Conservation (phyloP, 1,140 invertebrate species). For the Drosophila tsacasi region DNA sequence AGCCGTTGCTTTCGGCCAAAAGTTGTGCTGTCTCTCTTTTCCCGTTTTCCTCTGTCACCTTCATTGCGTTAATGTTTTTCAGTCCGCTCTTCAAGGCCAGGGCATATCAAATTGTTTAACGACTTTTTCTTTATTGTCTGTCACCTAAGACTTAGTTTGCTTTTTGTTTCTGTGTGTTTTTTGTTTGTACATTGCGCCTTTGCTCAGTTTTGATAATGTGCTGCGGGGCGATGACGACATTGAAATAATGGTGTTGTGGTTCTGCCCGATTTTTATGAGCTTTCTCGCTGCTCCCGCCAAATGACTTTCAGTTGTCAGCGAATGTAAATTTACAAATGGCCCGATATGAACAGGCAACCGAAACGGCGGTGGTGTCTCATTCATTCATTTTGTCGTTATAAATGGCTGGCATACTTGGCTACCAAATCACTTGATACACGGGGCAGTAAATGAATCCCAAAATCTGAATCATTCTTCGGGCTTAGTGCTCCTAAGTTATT, state of each 20-base stretch:
- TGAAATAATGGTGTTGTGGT: conserved; percentile 42
- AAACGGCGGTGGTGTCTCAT: neutral
- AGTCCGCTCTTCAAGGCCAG: conserved; percentile 68
- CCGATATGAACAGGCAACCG: conserved; percentile 24
- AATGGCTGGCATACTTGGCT: conserved; percentile 29
- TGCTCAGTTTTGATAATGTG: conserved; percentile 44
- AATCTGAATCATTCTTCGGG: conserved; percentile 24
- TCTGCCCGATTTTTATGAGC: conserved; percentile 47
- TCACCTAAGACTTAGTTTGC: conserved; percentile 65
- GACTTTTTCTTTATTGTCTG: conserved; percentile 70
- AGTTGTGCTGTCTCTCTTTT: conserved; percentile 16
- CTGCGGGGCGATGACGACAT: conserved; percentile 57
- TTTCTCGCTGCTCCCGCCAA: conserved; percentile 34
- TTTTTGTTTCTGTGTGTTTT: conserved; percentile 30
- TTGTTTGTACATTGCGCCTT: conserved; percentile 7
- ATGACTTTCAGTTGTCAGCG: conserved; percentile 62
- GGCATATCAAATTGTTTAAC: conserved; percentile 78
- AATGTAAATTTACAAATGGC: conserved; percentile 65
- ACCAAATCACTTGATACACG: conserved; percentile 29
- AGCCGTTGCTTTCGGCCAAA: conserved; percentile 16
- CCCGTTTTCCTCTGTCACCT: conserved; percentile 16
- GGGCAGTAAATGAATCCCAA: conserved; percentile 19
- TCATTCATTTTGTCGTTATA: conserved; percentile 25
- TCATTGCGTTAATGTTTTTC: conserved; percentile 33
- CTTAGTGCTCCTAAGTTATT: conserved; percentile 9